Evolutionary conservation across 2,888 invertebrate species (phyloP).

Genomic region (Acrocera orbiculus): DNA sequence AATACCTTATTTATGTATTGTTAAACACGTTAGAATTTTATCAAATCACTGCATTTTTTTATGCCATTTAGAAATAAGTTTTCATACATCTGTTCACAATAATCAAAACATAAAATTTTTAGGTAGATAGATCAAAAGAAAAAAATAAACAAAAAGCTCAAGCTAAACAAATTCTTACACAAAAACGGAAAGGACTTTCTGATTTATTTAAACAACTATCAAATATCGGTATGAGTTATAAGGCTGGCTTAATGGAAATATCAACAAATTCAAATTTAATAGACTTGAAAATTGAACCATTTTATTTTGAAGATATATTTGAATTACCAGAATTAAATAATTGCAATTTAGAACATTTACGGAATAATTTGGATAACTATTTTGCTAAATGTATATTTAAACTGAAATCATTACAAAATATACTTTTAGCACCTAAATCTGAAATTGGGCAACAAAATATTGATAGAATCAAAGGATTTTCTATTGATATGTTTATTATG

Average conservation of each 20-base stretch:
- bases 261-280: constrained; percentile 36
- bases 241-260: constrained; percentile 52
- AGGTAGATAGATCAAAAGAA: constrained; percentile 29
- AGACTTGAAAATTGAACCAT: constrained; percentile 48
- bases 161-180: constrained; percentile 63
- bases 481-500: constrained; percentile 54
- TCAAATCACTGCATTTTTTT: no score
- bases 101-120: constrained; percentile 24
- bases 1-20: no score
- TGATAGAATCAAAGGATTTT: constrained; percentile 73
- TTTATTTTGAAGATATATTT: constrained; percentile 43
- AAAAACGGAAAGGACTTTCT: constrained; percentile 67
- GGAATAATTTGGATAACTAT: constrained; percentile 24
- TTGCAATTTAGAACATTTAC: constrained; percentile 25
- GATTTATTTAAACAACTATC: constrained; percentile 69
- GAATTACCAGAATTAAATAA: constrained; percentile 26
- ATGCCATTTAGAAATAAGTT: no score
- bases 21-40: no score
- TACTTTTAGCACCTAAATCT: constrained; percentile 43
- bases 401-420: constrained; percentile 24
- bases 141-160: constrained; percentile 60
- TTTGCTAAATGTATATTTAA: constrained; percentile 28
- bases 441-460: constrained; percentile 67
- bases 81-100: no score
- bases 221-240: constrained; percentile 61